Evolutionary conservation across 2,797 vertebrate genomes (phyloP), one percentile per base, ranked within the genome.

Genomic region (Danio aesculapii): DNA sequence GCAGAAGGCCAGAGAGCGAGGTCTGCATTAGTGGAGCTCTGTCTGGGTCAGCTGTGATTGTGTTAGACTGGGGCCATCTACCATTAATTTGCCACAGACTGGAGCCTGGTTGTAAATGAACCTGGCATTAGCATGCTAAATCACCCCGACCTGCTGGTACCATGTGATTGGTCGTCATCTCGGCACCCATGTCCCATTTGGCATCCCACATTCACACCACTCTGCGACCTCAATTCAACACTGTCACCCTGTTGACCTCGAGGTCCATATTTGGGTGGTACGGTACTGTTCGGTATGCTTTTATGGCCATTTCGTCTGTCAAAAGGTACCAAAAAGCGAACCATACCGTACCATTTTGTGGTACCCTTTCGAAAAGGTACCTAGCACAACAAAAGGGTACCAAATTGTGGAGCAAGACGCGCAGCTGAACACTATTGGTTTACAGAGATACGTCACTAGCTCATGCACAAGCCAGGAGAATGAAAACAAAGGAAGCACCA

Each of bases 11-110:
- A 75, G 47, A 75, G 30, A 53, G 77, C 49, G 67, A 50, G 46
- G 55, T 68, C 53, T 69, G 68, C 57, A 63, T 79, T 55, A 79
- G 30, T 8, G 47, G 41, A 74, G 78, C 61, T 2, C 17, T 74
- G 70, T 74, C 69, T 66, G 70, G 78, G 78, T 81, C 61, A 81
- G 78, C 78, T 73, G 78, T 73, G 59, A 81, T 81, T 74, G 78
- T 66, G 68, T 79, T 79, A 63, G 77, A 63, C 77, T 46, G 77
- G 52, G 43, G 78, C 69, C 70, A 58, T 74, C 70, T 67, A 72
- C 69, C 59, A 74, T 74, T 74, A 30, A 81, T 73, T 79, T 79
- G 68, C 68, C 68, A 53, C 41, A 79, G 77, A 72, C 77, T 79
- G 77, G 77, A 79, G 77, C 77, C 68, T 72, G 58, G 47, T 68